These are phyloP conservation scores for Enteromius afrohamiltoni DNA, from an alignment of 2,797 vertebrate genomes.

Conservation along the genomic window DNA sequence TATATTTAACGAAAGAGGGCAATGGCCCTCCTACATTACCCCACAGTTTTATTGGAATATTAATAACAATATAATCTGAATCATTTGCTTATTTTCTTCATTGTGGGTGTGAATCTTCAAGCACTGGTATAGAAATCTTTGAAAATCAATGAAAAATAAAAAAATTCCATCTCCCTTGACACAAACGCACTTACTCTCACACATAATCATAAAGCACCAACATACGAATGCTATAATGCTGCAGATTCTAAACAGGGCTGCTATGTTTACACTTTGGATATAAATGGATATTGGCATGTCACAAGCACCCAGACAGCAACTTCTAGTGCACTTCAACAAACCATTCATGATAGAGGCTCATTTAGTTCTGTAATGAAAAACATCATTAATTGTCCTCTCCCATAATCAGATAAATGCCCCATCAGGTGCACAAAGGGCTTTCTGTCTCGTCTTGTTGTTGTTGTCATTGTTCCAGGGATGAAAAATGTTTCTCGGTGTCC, in stretches of 20 bases:
- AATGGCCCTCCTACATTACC: slow-evolving; percentile 65
- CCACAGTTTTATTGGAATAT: slow-evolving; percentile 70
- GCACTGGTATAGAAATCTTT: slow-evolving; percentile 65
- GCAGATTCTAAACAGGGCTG: slow-evolving; percentile 25
- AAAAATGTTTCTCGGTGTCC: neutral
- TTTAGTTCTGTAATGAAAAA: slow-evolving; percentile 38
- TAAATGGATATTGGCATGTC: slow-evolving; percentile 19
- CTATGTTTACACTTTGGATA: slow-evolving; percentile 24
- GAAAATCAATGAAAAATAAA: slow-evolving; percentile 42
- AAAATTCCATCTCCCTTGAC: slow-evolving; percentile 31
- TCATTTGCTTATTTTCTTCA: slow-evolving; percentile 54
- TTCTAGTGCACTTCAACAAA: slow-evolving; percentile 30
- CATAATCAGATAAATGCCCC: slow-evolving; percentile 59
- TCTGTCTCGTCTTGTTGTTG: slow-evolving; percentile 2
- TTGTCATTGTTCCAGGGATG: neutral
- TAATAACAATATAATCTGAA: slow-evolving; percentile 67
- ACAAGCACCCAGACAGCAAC: slow-evolving; percentile 27
- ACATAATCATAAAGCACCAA: slow-evolving; percentile 16
- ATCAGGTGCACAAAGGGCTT: slow-evolving; percentile 35
- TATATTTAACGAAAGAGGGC: slow-evolving; percentile 74
- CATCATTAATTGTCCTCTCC: slow-evolving; percentile 41
- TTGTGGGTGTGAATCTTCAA: slow-evolving; percentile 51
- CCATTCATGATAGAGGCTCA: slow-evolving; percentile 23
- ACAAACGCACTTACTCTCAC: slow-evolving; percentile 46
- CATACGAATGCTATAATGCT: slow-evolving; percentile 22